Evolutionary conservation across 2,113 vertebrate genomes (phyloP), one percentile per base, ranked within the genome.

Genomic region (Chrysemys picta): DNA sequence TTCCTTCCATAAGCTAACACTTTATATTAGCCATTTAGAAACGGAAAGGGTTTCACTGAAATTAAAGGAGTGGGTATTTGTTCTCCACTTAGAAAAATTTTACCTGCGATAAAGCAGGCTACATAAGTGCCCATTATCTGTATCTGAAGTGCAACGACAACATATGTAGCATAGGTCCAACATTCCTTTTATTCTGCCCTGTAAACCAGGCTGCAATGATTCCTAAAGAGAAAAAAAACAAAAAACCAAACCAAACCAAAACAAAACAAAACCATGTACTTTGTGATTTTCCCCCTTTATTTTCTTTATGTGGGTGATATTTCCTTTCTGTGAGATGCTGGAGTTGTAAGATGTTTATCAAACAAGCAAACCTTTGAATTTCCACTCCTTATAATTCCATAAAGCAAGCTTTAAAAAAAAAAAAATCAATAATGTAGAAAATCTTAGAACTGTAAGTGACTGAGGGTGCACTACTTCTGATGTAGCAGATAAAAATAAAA

Each of bases 361-460:
- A 96, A 84, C 10, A 87, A 97, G 89, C 80, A 82, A 95, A 95
- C 59, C 93, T 93, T 94, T 91, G 49, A 84, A 91, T 96, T 91
- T 90, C 54, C 92, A 96, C 56, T 21, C 81, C 87, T 95, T 82
- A 91, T 82, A 85, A 89, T 95, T 94, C 95, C 95, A 96, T 96
- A 83, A 93, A 91, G 91, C 95, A 96, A 93, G n/a, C 80, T 91
- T 62, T 11, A 57, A 57, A 31, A 8, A 29, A 52, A 14, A 52
- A 50, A 13, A 97, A 96, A 89, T 93, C 93, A 95, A 95, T 88
- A 85, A 69, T 11, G 47, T 11, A 97, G 94, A 96, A 97, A 97
- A 94, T 78, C 53, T 13, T 54, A 95, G 91, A 96, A 97, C 90
- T 91, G 0, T 87, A 96, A 97, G 82, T 53, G 84, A 87, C 85